Base-by-base conservation (phyloP, 2,888 invertebrate genomes). In the Lithophane semibrunnea region DNA sequence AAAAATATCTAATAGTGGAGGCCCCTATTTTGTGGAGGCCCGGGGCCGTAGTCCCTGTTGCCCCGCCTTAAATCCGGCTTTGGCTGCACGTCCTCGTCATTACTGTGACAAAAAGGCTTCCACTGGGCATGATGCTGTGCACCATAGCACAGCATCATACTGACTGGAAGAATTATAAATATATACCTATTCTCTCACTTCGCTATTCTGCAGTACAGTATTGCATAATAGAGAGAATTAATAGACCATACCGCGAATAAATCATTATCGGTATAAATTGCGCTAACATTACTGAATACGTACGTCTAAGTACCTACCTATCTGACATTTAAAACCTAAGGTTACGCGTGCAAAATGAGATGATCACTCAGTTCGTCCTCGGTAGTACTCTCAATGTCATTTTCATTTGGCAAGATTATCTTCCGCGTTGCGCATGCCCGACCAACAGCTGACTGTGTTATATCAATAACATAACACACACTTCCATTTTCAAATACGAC, bases 391-490 rank as follows among this genome's bases (percentile, higher is more conserved):
- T 84, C 93, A 93, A 92, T 91, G 92, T 84, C 90, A 88, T 89
- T 89, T 90, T 82, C 85, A 91, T 91, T 92, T 91, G 91, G 91
- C 92, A 88, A 88, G 84, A 78, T 87, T 86, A 86, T 72, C 88
- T 92, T 93, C 92, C 92, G 91, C 85, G 82, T 86, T 83, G 88
- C 94, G 93, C 92, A 74, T 93, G 93, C 92, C 92, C 89, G 60
- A 56, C 88, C 66, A 89, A 92, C 94, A 93, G 93, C 94, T 93
- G 94, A 92, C 88, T 91, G 21, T 75, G 90, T 91, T 92, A 88
- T 90, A 89, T 93, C 93, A 93, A 94, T 94, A 93, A 79, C 71
- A 79, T 79, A 84, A 79, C 72, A 56, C 73, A 54, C 42, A 65
- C 16, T 49, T 74, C 29, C 18, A 66, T 44, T 60, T 61, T 52